A percentile compares a stretch with the other conserved stretches of the same genome.
Evolutionary conservation across 1,140 invertebrate genomes (phyloP).

Genomic region (Trichomalopsis sarcophagae): DNA sequence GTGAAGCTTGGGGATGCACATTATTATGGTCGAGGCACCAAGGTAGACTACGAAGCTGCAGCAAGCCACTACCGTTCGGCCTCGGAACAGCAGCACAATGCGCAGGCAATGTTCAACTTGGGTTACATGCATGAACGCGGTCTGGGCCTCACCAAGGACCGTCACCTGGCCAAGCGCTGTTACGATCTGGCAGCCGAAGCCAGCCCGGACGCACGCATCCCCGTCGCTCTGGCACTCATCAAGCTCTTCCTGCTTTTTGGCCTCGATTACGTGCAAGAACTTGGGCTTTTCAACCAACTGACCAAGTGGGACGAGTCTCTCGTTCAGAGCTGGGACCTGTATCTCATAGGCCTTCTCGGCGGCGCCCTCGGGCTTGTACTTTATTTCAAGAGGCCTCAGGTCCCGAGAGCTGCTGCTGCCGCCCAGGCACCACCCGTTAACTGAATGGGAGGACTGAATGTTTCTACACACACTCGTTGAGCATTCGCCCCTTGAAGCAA

Average conservation of each 20-base stretch:
- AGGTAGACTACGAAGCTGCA: slow-evolving; percentile 94
- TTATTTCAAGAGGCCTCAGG: slow-evolving; percentile 82
- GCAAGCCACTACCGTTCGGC: slow-evolving; percentile 94
- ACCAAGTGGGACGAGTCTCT: slow-evolving; percentile 75
- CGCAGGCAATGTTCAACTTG: slow-evolving; percentile 99
- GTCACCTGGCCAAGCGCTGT: slow-evolving; percentile 90
- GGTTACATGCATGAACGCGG: slow-evolving; percentile 99
- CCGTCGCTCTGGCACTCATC: slow-evolving; percentile 93
- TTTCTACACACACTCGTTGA: not conserved
- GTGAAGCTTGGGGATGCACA: slow-evolving; percentile 99
- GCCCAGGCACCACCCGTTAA: slow-evolving; percentile 62
- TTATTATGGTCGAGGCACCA: slow-evolving; percentile 95
- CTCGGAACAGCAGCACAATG: slow-evolving; percentile 95
- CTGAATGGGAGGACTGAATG: slow-evolving; percentile 50
- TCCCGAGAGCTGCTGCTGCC: not conserved
- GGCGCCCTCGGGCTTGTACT: slow-evolving; percentile 88
- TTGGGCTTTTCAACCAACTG: slow-evolving; percentile 73
- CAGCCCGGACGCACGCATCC: slow-evolving; percentile 94
- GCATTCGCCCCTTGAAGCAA: not conserved
- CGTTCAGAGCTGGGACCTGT: slow-evolving; percentile 95
- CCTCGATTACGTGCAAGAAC: slow-evolving; percentile 83
- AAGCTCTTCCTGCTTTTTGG: slow-evolving; percentile 90
- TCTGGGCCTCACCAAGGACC: slow-evolving; percentile 85
- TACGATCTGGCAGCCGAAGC: slow-evolving; percentile 98
- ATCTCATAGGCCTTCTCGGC: slow-evolving; percentile 89